phyloP scores from a whole-genome alignment of 2,113 vertebrate species.

The Hyperopisus bebe region DNA sequence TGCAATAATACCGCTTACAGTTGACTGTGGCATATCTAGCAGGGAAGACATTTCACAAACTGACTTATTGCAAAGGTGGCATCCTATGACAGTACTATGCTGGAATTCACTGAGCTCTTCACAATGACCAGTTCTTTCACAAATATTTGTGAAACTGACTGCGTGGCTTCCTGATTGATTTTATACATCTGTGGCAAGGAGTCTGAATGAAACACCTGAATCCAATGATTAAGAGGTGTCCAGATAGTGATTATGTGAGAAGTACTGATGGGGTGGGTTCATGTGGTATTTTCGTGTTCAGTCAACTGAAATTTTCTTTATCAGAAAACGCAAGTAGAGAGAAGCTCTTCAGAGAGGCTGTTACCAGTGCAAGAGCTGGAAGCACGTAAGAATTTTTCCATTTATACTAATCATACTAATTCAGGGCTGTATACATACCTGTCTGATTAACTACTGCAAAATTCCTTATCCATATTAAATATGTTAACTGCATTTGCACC shows the following conservation, averaged over 20 bases:
- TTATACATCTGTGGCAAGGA: neutral
- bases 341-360: conserved; percentile 73
- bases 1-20: neutral
- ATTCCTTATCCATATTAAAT: neutral
- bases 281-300: neutral
- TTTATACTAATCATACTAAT: neutral
- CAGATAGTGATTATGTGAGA: neutral
- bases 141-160: neutral
- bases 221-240: neutral
- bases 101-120: neutral
- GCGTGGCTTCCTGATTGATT: neutral
- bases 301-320: neutral
- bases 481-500: neutral
- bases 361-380: conserved; percentile 78
- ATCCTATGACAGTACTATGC: neutral
- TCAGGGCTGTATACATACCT: neutral
- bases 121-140: neutral
- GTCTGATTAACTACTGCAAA: neutral
- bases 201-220: neutral
- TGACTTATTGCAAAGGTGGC: neutral
- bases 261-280: neutral
- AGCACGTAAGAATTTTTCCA: conserved; percentile 72
- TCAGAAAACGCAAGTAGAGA: conserved; percentile 77
- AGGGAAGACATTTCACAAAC: neutral
- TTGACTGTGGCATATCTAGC: neutral